These are phyloP conservation scores for Sceloporus undulatus DNA, from an alignment of 2,113 vertebrate genomes.

Conservation along the genomic window DNA sequence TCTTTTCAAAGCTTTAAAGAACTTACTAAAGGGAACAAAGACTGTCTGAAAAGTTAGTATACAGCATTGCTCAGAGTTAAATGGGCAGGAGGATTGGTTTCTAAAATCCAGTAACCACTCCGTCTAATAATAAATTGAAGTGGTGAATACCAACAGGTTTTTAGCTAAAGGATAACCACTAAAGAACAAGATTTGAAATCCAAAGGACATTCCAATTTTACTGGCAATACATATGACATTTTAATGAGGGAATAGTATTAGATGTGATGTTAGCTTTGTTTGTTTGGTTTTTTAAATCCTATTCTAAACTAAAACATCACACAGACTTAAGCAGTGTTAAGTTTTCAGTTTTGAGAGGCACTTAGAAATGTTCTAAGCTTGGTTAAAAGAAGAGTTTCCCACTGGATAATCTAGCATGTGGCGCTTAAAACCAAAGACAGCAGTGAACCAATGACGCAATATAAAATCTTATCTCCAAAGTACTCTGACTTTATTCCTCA, in stretches of 20 bases:
- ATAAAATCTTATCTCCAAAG: conserved; percentile 59
- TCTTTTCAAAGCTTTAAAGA: background rate
- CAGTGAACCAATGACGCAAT: conserved; percentile 58
- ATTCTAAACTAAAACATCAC: background rate
- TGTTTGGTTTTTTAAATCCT: conserved; percentile 1
- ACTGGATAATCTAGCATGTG: conserved; percentile 9
- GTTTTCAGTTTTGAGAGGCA: conserved; percentile 28
- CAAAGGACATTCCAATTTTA: background rate
- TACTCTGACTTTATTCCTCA: conserved; percentile 67
- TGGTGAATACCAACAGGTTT: background rate
- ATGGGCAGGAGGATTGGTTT: background rate
- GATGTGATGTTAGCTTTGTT: background rate
- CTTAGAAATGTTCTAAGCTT: background rate
- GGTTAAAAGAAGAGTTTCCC: conserved; percentile 7
- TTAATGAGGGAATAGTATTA: conserved; percentile 1
- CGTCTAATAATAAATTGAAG: background rate
- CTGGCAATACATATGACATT: background rate
- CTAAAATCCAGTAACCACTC: background rate
- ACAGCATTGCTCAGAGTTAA: background rate
- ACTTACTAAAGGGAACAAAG: background rate
- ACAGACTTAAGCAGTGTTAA: background rate
- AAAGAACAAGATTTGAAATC: background rate
- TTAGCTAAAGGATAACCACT: background rate
- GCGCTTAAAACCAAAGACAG: conserved; percentile 38
- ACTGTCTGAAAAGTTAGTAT: background rate